A percentile compares a stretch with the other conserved stretches of the same genome.
Evolutionary conservation across 1,140 invertebrate species (phyloP).

Genomic region (Gonatopus flavifemur): DNA sequence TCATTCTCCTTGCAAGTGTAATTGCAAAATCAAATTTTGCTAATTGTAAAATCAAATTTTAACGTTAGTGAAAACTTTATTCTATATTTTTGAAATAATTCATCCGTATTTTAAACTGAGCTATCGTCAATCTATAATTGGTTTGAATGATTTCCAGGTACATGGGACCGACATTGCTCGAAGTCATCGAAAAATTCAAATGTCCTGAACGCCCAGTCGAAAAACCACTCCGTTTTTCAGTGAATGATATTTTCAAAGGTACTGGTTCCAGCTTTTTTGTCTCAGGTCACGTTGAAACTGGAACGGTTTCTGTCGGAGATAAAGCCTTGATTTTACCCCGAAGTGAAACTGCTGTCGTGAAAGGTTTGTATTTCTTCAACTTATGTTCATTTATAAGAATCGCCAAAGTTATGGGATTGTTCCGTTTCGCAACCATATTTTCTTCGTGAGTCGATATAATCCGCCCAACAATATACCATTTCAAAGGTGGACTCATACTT

Average conservation of each 20-base stretch:
- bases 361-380: slow-evolving; percentile 66
- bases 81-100: too few relatives aligned
- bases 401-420: too few relatives aligned
- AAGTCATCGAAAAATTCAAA: slow-evolving; percentile 73
- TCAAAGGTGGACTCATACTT: too few relatives aligned
- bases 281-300: slow-evolving; percentile 88
- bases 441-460: too few relatives aligned
- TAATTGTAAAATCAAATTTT: too few relatives aligned
- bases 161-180: slow-evolving; percentile 46
- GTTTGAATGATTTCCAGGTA: slow-evolving; percentile 40
- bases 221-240: slow-evolving; percentile 87
- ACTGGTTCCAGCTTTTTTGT: slow-evolving; percentile 85
- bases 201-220: slow-evolving; percentile 81
- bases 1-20: too few relatives aligned
- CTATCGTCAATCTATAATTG: too few relatives aligned
- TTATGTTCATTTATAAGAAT: too few relatives aligned
- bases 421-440: too few relatives aligned
- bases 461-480: too few relatives aligned
- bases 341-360: slow-evolving; percentile 76
- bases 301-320: slow-evolving; percentile 81
- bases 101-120: too few relatives aligned
- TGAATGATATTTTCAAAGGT: slow-evolving; percentile 95
- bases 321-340: slow-evolving; percentile 86
- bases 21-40: too few relatives aligned
- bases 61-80: background rate